These are phyloP conservation scores for Acrocephalus scirpaceus DNA, from an alignment of 2,797 vertebrate species.

Conservation along the genomic window DNA sequence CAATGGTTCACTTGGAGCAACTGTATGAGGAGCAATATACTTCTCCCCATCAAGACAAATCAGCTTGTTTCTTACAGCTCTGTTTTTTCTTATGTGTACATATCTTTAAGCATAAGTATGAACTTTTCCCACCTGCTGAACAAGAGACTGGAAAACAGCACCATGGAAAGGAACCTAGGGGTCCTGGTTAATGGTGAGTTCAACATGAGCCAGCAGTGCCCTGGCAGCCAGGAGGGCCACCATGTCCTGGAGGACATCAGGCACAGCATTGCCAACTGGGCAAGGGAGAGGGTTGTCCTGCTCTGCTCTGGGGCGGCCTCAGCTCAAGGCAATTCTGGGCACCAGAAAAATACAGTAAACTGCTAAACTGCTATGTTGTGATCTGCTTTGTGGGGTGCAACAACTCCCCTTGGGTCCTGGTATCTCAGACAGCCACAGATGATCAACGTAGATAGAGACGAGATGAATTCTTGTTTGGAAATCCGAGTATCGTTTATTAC, in stretches of 20 bases:
- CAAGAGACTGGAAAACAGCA: not conserved
- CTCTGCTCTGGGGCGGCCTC: not conserved
- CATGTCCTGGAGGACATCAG: fast-evolving
- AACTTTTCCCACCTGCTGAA: not conserved
- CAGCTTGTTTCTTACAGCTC: not conserved
- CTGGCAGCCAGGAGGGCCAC: not conserved
- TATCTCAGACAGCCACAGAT: not conserved
- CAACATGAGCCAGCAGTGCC: not conserved
- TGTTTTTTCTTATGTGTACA: fast-evolving
- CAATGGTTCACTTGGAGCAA: not conserved
- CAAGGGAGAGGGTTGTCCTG: fast-evolving
- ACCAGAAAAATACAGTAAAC: not conserved
- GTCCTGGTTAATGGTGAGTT: fast-evolving
- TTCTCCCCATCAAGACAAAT: not conserved
- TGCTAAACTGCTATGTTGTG: not conserved
- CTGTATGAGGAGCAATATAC: not conserved
- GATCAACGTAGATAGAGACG: not conserved
- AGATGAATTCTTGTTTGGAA: not conserved
- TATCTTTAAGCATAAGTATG: not conserved
- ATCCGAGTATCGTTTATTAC: not conserved
- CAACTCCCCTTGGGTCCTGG: not conserved
- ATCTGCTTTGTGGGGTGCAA: not conserved
- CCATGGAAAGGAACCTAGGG: fast-evolving
- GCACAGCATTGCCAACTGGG: fast-evolving
- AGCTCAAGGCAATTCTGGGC: not conserved